Evolutionary conservation across 2,797 vertebrate genomes (phyloP).

Genomic region (Champsocephalus gunnari): DNA sequence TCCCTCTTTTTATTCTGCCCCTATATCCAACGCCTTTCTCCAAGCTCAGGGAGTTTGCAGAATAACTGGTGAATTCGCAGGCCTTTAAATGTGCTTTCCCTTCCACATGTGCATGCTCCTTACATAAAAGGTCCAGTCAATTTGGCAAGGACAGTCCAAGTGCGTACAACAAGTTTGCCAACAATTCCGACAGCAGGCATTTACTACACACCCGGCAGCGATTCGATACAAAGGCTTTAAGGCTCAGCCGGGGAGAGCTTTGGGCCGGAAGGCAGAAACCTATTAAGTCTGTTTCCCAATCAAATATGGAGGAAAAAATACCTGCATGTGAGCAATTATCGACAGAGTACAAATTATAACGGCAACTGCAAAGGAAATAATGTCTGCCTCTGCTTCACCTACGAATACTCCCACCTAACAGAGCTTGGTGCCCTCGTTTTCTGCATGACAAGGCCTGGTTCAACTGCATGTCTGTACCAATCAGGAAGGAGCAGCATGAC

Average conservation of each 20-base stretch:
- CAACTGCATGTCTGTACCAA: conserved; percentile 30
- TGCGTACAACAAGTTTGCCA: conserved; percentile 44
- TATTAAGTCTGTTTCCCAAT: conserved; percentile 46
- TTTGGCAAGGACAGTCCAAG: conserved; percentile 42
- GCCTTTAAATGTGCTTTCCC: conserved; percentile 44
- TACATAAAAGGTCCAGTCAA: conserved; percentile 52
- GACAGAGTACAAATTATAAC: conserved; percentile 42
- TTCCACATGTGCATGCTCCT: conserved; percentile 61
- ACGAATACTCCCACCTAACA: conserved; percentile 41
- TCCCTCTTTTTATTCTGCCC: conserved; percentile 1
- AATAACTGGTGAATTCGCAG: conserved; percentile 23
- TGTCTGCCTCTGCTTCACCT: conserved; percentile 45
- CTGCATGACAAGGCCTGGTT: conserved; percentile 44
- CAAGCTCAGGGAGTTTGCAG: conserved; percentile 20
- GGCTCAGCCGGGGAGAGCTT: conserved; percentile 32
- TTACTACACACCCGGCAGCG: conserved; percentile 36
- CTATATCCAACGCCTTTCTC: conserved; percentile 11
- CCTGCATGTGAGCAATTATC: conserved; percentile 57
- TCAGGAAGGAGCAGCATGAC: conserved; percentile 36
- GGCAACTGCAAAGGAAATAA: conserved; percentile 40
- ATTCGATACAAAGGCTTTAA: conserved; percentile 57
- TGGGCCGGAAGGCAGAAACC: conserved; percentile 33
- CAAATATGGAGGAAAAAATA: conserved; percentile 58
- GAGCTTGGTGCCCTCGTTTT: conserved; percentile 53
- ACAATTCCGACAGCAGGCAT: conserved; percentile 20